A percentile compares a stretch with the other conserved stretches of the same genome.
Evolutionary conservation across 2,113 vertebrate species (phyloP).

Genomic region (Cinclus mexicanus): DNA sequence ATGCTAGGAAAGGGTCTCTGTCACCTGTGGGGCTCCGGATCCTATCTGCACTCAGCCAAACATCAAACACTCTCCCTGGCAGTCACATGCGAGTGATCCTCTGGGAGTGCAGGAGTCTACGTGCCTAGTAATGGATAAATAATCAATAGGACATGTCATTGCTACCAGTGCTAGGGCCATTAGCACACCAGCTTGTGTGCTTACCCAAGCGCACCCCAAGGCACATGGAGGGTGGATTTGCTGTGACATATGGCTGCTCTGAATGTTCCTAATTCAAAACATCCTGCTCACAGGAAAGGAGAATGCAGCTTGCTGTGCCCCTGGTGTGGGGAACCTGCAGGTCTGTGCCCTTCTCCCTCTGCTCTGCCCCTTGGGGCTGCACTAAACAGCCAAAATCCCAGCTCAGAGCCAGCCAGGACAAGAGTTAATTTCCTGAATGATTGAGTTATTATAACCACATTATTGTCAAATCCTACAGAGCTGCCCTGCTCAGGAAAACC

Average conservation of each 20-base stretch:
- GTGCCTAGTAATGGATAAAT: not conserved
- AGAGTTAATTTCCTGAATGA: not conserved
- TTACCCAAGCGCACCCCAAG: not conserved
- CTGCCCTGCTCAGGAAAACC: not conserved
- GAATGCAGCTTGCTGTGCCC: not conserved
- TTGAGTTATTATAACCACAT: rapidly evolving
- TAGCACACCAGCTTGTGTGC: not conserved
- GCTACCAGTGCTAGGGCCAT: not conserved
- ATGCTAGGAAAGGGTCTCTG: not conserved
- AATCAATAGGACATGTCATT: conserved; percentile 4
- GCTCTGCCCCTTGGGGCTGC: not conserved
- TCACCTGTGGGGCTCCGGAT: not conserved
- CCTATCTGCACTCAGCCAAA: not conserved
- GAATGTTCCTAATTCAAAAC: not conserved
- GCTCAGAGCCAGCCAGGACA: not conserved
- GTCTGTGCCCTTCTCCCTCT: not conserved
- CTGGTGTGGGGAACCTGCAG: not conserved
- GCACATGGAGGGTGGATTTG: not conserved
- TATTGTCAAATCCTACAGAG: not conserved
- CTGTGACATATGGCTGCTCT: not conserved
- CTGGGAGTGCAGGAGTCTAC: not conserved
- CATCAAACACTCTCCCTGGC: not conserved
- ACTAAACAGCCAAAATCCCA: not conserved
- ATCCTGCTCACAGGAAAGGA: not conserved
- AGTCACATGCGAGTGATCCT: not conserved